phyloP scores from a whole-genome alignment of 2,888 invertebrate genomes.

The Eupithecia pulchellata region DNA sequence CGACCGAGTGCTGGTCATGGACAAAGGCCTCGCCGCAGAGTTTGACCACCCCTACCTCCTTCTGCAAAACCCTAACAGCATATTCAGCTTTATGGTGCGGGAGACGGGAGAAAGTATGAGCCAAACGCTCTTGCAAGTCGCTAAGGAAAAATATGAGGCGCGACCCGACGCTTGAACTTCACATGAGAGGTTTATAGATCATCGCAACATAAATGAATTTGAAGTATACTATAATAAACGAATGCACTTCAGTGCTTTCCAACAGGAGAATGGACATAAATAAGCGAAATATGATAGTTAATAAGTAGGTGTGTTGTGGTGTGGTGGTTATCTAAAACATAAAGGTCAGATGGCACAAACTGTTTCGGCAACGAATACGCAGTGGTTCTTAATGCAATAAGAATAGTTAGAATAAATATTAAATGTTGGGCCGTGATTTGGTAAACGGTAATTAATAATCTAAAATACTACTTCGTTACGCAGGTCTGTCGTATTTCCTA shows the following conservation, averaged over 20 bases:
- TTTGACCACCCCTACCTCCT: conserved; percentile 88
- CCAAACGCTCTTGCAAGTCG: conserved; percentile 63
- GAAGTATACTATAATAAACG: background rate
- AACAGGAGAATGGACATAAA: background rate
- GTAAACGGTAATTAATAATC: too few species aligned
- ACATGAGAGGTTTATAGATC: background rate
- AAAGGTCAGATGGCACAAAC: background rate
- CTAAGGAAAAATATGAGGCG: conserved; percentile 67
- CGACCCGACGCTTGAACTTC: conserved; percentile 9
- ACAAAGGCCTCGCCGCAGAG: conserved; percentile 90
- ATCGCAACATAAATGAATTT: background rate
- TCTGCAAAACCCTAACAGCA: conserved; percentile 84
- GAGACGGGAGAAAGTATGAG: conserved; percentile 86
- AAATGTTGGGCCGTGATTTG: background rate
- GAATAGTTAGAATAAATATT: background rate
- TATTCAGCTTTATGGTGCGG: conserved; percentile 88
- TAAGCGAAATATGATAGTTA: background rate
- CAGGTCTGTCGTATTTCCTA: too few species aligned
- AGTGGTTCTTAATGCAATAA: background rate
- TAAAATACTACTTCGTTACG: too few species aligned
- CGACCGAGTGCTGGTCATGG: conserved; percentile 94
- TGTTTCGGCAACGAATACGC: background rate
- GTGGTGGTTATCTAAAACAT: background rate
- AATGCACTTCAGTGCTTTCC: background rate
- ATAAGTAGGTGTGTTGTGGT: too few species aligned